Conservation (phyloP, 2,113 vertebrate genomes). For the Brachypodius melanocephalos region DNA sequence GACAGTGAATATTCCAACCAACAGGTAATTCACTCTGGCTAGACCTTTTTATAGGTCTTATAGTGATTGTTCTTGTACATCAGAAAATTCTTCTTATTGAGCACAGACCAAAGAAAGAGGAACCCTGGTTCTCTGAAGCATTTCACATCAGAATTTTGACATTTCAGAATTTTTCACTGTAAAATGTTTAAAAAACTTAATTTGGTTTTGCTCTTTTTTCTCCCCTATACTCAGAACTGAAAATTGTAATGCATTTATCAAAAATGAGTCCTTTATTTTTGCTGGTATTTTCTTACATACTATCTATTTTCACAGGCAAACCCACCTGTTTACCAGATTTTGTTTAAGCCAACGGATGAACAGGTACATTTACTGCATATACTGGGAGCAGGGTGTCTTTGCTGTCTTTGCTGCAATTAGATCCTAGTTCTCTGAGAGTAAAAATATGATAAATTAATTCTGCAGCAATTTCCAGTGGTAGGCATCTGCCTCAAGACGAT, state of each 20-base stretch:
- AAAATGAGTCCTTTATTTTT: background rate
- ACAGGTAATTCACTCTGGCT: background rate
- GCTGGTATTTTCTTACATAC: background rate
- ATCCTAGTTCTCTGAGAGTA: background rate
- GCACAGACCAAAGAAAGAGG: background rate
- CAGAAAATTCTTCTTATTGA: background rate
- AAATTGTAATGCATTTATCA: background rate
- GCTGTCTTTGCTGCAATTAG: background rate
- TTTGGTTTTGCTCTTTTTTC: background rate
- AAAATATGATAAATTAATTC: background rate
- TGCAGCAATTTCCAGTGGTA: background rate
- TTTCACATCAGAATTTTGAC: background rate
- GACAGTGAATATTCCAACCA: background rate
- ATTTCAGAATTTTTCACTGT: background rate
- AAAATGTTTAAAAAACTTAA: background rate
- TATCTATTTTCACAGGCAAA: conserved; percentile 16
- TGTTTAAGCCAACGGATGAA: conserved; percentile 17
- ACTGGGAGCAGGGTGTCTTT: background rate
- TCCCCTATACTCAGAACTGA: background rate
- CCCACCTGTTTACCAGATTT: conserved; percentile 9
- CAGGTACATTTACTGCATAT: conserved; percentile 13
- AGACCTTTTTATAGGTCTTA: background rate
- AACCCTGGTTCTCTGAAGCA: background rate
- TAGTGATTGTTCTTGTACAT: background rate
- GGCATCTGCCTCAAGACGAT: background rate